These are phyloP conservation scores for Tyto alba DNA, from an alignment of 2,113 vertebrate genomes.

Conservation along the genomic window DNA sequence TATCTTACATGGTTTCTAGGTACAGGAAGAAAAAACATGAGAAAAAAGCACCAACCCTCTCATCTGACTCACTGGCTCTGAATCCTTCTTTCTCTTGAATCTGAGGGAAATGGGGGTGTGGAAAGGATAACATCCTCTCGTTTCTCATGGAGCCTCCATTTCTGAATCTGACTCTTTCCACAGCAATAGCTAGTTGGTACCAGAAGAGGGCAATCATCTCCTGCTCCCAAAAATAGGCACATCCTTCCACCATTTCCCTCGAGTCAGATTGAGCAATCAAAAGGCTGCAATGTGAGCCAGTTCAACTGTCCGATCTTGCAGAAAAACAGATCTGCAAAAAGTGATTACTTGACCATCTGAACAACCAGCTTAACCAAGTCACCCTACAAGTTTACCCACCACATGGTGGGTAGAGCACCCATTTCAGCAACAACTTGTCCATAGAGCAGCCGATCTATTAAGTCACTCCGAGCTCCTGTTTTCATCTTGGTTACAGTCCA, in stretches of 20 bases:
- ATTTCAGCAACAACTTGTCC: not conserved
- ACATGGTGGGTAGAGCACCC: not conserved
- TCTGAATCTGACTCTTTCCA: not conserved
- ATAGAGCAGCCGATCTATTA: not conserved
- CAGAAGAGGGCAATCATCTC: not conserved
- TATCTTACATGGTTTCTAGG: not conserved
- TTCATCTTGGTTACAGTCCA: not conserved
- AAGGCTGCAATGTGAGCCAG: conserved; percentile 47
- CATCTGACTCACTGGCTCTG: not conserved
- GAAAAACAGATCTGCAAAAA: not conserved
- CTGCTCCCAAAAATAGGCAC: not conserved
- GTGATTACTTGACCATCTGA: not conserved
- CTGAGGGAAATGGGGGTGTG: not conserved
- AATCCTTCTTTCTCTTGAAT: not conserved
- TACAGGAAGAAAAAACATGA: not conserved
- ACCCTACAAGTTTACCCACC: not conserved
- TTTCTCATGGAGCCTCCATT: not conserved
- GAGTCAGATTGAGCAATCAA: not conserved
- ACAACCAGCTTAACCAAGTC: not conserved
- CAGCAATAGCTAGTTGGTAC: not conserved
- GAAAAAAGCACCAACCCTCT: conserved; percentile 6
- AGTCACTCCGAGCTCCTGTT: not conserved
- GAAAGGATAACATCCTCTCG: not conserved
- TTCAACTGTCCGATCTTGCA: not conserved
- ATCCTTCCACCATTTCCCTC: not conserved